These are phyloP conservation scores for Nemotelus nigrinus DNA, from an alignment of 2,888 invertebrate genomes.

Conservation along the genomic window DNA sequence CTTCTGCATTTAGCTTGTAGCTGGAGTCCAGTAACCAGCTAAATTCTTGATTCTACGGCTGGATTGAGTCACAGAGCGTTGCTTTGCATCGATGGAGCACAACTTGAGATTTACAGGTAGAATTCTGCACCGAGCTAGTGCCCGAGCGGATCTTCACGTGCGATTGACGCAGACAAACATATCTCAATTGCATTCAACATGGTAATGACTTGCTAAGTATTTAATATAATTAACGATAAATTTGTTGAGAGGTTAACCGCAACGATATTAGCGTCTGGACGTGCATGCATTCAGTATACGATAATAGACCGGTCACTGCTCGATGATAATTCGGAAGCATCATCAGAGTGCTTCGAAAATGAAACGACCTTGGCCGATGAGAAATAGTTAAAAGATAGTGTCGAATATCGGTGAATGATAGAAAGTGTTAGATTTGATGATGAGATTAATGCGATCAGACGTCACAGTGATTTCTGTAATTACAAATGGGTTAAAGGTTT, in stretches of 20 bases:
- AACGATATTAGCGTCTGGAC: background rate
- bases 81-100: background rate
- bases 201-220: background rate
- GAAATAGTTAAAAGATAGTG: too few relatives aligned
- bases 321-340: background rate
- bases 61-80: constrained; percentile 7
- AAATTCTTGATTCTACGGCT: too few relatives aligned
- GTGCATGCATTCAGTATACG: background rate
- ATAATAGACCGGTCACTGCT: background rate
- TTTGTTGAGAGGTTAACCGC: background rate
- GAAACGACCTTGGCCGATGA: too few relatives aligned
- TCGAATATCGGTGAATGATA: too few relatives aligned
- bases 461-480: too few relatives aligned
- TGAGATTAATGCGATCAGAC: too few relatives aligned
- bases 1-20: constrained; percentile 8
- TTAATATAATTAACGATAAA: constrained; percentile 8
- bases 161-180: too few relatives aligned
- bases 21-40: background rate
- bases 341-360: too few relatives aligned
- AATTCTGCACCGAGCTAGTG: constrained; percentile 7
- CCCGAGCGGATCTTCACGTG: constrained; percentile 25
- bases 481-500: too few relatives aligned
- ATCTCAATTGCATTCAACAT: too few relatives aligned
- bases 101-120: background rate
- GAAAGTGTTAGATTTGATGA: too few relatives aligned